Evolutionary conservation across 2,888 invertebrate genomes (phyloP).

Genomic region (Labia minor): DNA sequence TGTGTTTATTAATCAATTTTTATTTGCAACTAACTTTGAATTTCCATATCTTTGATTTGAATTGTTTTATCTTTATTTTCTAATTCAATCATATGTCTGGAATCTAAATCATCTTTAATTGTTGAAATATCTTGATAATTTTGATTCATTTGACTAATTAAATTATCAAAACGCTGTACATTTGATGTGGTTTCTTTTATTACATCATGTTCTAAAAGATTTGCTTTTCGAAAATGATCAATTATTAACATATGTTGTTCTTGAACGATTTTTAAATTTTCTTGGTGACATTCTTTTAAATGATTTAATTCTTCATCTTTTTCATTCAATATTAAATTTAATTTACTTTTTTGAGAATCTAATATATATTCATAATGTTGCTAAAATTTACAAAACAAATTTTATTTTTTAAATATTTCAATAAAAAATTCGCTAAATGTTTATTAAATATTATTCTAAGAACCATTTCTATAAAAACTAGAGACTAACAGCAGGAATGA

Average conservation of each 20-base stretch:
- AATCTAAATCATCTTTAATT: background rate
- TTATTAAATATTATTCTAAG: too few relatives aligned
- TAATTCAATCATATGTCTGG: background rate
- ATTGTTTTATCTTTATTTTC: background rate
- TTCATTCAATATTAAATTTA: background rate
- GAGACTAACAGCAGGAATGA: too few relatives aligned
- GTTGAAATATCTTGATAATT: background rate
- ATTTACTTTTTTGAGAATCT: background rate
- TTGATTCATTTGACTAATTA: background rate
- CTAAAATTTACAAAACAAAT: background rate
- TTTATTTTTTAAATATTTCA: too few relatives aligned
- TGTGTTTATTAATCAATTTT: too few relatives aligned
- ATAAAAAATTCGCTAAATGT: too few relatives aligned
- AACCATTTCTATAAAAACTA: too few relatives aligned
- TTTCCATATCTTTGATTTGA: background rate
- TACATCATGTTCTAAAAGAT: background rate
- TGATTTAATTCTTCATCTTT: background rate
- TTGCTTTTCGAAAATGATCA: background rate
- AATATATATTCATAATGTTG: constrained; percentile 5
- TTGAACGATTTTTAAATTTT: background rate
- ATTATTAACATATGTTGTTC: background rate
- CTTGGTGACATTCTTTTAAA: background rate
- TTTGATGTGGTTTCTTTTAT: background rate
- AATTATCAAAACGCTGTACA: background rate
- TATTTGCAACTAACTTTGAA: background rate